These are phyloP conservation scores for Melanostoma mellinum DNA, from an alignment of 2,888 invertebrate genomes.

Conservation along the genomic window DNA sequence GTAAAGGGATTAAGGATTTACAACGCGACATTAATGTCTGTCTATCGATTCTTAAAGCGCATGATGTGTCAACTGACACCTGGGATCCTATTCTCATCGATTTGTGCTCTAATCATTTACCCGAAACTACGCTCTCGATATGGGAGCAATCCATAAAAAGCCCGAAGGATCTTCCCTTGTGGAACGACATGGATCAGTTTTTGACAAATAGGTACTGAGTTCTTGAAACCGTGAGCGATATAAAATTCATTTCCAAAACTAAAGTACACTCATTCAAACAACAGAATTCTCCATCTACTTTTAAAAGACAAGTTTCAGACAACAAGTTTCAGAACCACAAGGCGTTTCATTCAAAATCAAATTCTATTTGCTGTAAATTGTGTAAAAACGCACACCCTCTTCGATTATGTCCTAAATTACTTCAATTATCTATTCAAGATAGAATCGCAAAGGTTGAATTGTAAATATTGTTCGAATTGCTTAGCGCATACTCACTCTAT, in stretches of 20 bases:
- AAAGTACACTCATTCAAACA: background rate
- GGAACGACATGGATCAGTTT: background rate
- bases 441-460: background rate
- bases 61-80: background rate
- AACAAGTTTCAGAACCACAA: background rate
- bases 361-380: background rate
- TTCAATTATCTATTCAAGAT: slow-evolving; percentile 9
- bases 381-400: background rate
- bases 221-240: background rate
- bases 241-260: background rate
- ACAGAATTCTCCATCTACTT: background rate
- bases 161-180: background rate
- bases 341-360: background rate
- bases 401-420: background rate
- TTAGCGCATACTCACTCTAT: background rate
- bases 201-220: background rate
- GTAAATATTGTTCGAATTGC: background rate
- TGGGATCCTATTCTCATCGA: background rate
- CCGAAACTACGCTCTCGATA: background rate
- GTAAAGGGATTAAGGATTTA: background rate
- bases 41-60: background rate
- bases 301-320: background rate
- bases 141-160: background rate
- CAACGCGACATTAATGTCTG: background rate
- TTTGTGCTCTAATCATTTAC: background rate